Base-by-base conservation (phyloP, 2,797 vertebrate genomes). In the Schizopygopsis malacanthus region DNA sequence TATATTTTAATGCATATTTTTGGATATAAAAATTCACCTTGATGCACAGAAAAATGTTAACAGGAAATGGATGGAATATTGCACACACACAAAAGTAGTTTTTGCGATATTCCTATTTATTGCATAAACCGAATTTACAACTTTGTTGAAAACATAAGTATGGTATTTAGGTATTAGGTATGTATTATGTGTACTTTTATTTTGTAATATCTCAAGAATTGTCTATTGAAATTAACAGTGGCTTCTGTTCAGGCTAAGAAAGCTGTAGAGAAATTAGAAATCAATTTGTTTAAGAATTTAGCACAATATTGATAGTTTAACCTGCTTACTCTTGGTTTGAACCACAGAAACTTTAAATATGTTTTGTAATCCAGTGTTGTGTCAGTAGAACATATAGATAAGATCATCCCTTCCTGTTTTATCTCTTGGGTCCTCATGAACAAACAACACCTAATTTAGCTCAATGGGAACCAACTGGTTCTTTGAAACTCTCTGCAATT, bases 341-440 rank as follows among this genome's bases (percentile, higher is more conserved):
- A 84, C 59, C 50, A 37, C 41, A 67, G n/a, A 70, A 65, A n/a
- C 81, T 43, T n/a, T 85, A 33, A 20, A 47, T 41, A 39, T 72
- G 22, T 79, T 3, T 5, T 70, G 20, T 86, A 81, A 82, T 47
- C 28, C 41, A 78, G 70, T 67, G 61, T 59, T 73, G 45, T 78
- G 70, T 80, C 56, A 69, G 76, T 47, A 79, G 67, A 78, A 77
- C 20, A 25, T 72, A 20, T 56, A 52, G 63, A 79, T 89, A 72
- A 83, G 80, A 73, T 86, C 87, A 88, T 90, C 87, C 84, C 89
- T 84, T 83, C 63, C 76, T 82, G 88, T 67, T 83, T 87, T 90
- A 89, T 92, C 89, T 89, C 25, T 79, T 69, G 45, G 71, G 90
- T 37, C 86, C 22, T 82, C 28, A 85, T 89, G 87, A 92, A 90